Conservation (phyloP, 1,140 invertebrate genomes). For the Micrasema longulum region DNA sequence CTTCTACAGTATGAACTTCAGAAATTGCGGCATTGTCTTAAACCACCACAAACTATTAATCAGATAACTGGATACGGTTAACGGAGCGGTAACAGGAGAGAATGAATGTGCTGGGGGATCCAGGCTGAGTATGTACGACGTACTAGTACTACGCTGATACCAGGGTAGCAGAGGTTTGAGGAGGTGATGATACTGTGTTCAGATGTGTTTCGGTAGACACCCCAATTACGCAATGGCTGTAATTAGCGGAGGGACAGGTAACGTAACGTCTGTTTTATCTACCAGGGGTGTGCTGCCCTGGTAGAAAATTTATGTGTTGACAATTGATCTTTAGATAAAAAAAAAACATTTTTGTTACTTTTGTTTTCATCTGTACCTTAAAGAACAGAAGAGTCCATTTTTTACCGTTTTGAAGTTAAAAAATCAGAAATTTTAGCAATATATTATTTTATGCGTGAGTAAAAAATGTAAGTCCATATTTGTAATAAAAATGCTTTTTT, state of each 20-base stretch:
- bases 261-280: conserved; percentile 20
- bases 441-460: too few relatives aligned
- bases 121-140: not conserved
- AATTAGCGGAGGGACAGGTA: conserved; percentile 43
- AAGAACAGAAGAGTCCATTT: too few relatives aligned
- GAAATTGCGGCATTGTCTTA: not conserved
- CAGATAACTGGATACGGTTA: conserved; percentile 35
- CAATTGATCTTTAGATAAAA: too few relatives aligned
- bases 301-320: not conserved
- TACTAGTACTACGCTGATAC: too few relatives aligned
- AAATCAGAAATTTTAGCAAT: too few relatives aligned
- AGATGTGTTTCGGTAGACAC: conserved; percentile 38
- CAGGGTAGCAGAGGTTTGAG: conserved; percentile 29
- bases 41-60: conserved; percentile 22
- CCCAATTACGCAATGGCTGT: conserved; percentile 46
- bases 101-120: too few relatives aligned
- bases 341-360: too few relatives aligned
- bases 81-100: conserved; percentile 22
- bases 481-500: too few relatives aligned
- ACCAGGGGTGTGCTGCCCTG: conserved; percentile 16
- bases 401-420: too few relatives aligned
- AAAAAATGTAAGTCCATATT: too few relatives aligned
- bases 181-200: conserved; percentile 40
- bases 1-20: not conserved
- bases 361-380: too few relatives aligned